Evolutionary conservation across 1,140 invertebrate genomes (phyloP).

Genomic region (Drosophila punjabiensis): DNA sequence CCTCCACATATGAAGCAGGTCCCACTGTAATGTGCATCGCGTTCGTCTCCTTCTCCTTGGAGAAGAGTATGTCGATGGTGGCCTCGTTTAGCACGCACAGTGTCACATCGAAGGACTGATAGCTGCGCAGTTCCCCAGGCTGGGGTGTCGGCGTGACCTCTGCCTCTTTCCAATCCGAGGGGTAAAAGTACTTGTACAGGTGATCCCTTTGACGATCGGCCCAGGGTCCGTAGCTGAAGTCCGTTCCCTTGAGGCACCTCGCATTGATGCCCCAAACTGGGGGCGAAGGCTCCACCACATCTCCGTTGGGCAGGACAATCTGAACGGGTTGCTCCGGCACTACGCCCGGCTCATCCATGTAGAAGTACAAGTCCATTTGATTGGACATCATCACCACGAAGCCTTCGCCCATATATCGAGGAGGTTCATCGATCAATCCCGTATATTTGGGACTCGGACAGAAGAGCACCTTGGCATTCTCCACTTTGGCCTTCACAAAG

Average conservation of each 20-base stretch:
- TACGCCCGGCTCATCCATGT: conserved; percentile 97
- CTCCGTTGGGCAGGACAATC: conserved; percentile 96
- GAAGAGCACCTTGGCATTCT: conserved; percentile 97
- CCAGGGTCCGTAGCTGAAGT: conserved; percentile 99
- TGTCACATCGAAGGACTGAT: conserved; percentile 96
- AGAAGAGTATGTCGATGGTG: conserved; percentile 97
- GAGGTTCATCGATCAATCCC: conserved; percentile 97
- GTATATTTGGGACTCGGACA: conserved; percentile 97
- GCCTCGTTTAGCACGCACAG: conserved; percentile 96
- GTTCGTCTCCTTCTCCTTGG: conserved; percentile 98
- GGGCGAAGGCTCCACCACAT: conserved; percentile 95
- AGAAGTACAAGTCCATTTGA: conserved; percentile 97
- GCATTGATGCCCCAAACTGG: conserved; percentile 98
- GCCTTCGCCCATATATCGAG: conserved; percentile 96
- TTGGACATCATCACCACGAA: conserved; percentile 98
- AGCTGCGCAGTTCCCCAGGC: conserved; percentile 94
- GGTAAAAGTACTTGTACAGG: conserved; percentile 98
- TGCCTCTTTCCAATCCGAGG: conserved; percentile 93
- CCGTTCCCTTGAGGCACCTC: conserved; percentile 98
- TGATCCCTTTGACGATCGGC: conserved; percentile 98
- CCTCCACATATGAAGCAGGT: conserved; percentile 96
- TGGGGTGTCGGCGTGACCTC: conserved; percentile 91
- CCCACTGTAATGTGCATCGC: conserved; percentile 97
- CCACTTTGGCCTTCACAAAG: conserved; percentile 96
- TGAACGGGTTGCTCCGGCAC: conserved; percentile 96